Evolutionary conservation across 2,888 invertebrate genomes (phyloP), one percentile per base, ranked within the genome.

Genomic region (Carabus problematicus): DNA sequence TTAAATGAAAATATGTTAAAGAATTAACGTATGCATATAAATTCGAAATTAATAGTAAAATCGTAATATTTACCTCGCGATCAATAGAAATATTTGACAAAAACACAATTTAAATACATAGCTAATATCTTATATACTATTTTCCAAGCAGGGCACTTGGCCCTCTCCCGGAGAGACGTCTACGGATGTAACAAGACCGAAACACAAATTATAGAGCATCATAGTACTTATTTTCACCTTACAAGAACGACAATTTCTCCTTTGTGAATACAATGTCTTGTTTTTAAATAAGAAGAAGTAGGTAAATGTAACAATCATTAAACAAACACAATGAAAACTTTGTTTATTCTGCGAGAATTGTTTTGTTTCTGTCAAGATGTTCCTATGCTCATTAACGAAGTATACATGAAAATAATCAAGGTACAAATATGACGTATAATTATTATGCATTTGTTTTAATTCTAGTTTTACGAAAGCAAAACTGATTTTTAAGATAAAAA

Each of bases 221-320:
- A n/a, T n/a, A n/a, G n/a, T n/a, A n/a, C n/a, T n/a, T n/a, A n/a
- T n/a, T n/a, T n/a, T n/a, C n/a, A n/a, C n/a, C n/a, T n/a, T n/a
- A n/a, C n/a, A n/a, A n/a, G n/a, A n/a, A n/a, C 3, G 29, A 29
- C 29, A 29, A 4, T 45, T 45, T 45, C 14, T 45, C 14, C 7
- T 45, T 45, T 45, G 45, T 45, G 45, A 45, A 45, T 45, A 45
- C 7, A 42, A 8, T 8, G 9, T 29, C 29, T 29, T 29, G 2
- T 29, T 29, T 29, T 8, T 42, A 9, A 42, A 42, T 42, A 42
- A 9, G 8, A 9, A 42, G 42, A 54, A 49, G 41, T 63, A 40
- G 54, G 54, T 54, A 63, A 63, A 49, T 63, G 63, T 63, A 63
- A 63, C 63, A 54, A 42, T 52, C 39, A 63, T 63, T 63, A 41